Percentiles rank a stretch among this genome's conserved stretches.
Evolutionary conservation across 2,797 vertebrate genomes (phyloP).

Genomic region (Phoebastria nigripes): DNA sequence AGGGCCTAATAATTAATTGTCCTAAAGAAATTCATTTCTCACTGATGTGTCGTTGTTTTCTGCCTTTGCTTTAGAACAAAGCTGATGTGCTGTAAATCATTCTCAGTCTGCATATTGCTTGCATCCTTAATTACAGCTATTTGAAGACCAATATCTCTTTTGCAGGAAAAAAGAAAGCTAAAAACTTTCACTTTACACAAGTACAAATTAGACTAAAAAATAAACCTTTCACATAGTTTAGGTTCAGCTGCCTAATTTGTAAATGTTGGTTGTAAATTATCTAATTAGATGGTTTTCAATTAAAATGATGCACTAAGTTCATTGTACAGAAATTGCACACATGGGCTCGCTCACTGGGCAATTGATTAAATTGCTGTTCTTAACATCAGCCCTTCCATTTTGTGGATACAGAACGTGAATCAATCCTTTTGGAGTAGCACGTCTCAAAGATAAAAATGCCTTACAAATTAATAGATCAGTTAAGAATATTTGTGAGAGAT

Average conservation of each 20-base stretch:
- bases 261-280: conserved; percentile 26
- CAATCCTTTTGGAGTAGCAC: not conserved
- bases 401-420: not conserved
- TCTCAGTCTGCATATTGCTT: not conserved
- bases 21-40: not conserved
- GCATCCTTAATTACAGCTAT: conserved; percentile 34
- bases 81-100: conserved; percentile 11
- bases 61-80: conserved; percentile 37
- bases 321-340: not conserved
- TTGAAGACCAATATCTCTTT: not conserved
- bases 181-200: conserved; percentile 21
- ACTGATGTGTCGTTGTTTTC: not conserved
- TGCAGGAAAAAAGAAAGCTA: not conserved
- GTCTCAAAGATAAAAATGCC: not conserved
- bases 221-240: conserved; percentile 4
- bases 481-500: not conserved
- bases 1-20: not conserved
- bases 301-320: conserved; percentile 2
- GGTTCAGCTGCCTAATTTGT: not conserved
- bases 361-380: conserved; percentile 13
- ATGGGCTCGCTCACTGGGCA: not conserved
- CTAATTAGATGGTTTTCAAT: not conserved
- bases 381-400: not conserved
- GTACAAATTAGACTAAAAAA: not conserved
- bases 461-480: not conserved